Evolutionary conservation across 2,888 invertebrate species (phyloP), one percentile per base, ranked within the genome.

Genomic region (Leptinotarsa peninsularis): DNA sequence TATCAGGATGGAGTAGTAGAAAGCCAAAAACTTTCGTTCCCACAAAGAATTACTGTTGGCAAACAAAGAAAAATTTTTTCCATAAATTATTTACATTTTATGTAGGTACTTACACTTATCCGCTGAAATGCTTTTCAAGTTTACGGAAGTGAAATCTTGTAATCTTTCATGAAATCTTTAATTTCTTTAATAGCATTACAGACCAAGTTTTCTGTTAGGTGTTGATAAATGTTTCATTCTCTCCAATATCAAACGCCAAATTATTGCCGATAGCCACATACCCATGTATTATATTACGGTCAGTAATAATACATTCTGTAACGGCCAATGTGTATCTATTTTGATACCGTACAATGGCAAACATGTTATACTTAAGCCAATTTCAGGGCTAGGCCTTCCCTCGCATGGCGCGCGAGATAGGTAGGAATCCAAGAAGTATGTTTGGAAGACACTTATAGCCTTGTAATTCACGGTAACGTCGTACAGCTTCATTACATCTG

Each of bases 401-500:
- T 76, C 76, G 77, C 74, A 79, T 78, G 78, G 71, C 79, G 78
- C 56, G 18, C 67, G 73, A 78, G 76, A 80, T 77, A 79, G 76
- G 76, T 58, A 83, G 82, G 86, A 85, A 85, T 85, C 84, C 81
- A 81, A 82, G 79, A 81, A 81, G 84, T 84, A 84, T 86, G 86
- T 85, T 82, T 79, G 83, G 84, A 84, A 84, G 86, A 86, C 86
- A 85, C 86, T 86, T 86, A 86, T 86, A 82, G 85, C 83, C 84
- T 81, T 86, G 85, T 86, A 86, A 87, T 86, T 87, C 85, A 86
- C 85, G 84, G 84, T 86, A 86, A 86, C 86, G 86, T 86, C 82
- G 81, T 85, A 86, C 85, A 82, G 85, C 87, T 86, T 86, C 86
- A 87, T 86, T 87, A 85, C 83, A 82, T 82, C 80, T 81, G 82